Base-by-base conservation (phyloP, 2,888 invertebrate genomes). In the Dasypogon diadema region DNA sequence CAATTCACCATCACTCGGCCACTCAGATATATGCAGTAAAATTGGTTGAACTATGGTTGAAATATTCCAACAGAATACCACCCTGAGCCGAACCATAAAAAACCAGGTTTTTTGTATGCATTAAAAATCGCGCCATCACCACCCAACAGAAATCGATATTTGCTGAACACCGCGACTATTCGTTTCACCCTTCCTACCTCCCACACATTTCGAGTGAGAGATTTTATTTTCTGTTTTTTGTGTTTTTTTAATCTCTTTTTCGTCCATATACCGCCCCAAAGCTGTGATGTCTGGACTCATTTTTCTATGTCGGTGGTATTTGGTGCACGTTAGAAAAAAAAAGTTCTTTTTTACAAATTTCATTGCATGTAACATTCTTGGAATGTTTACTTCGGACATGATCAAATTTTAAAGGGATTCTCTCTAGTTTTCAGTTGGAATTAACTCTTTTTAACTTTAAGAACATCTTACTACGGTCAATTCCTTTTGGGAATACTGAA, bases 121-220 rank as follows among this genome's bases (percentile, higher is more conserved):
- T 70, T 70, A 70, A 70, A 70, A 70, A 70, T 70, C 70, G 70
- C 70, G 54, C 70, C 70, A 70, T 70, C 70, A 30, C 70, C 70
- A 54, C 70, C 70, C 54, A 70, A 22, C 70, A 70, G 54, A 70
- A 70, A 70, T 70, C 70, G 70, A 70, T 70, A 30, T 70, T 70
- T 51, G 51, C 46, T 70, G 70, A 70, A 70, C n/a, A 16, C 22
- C 16, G 12, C n/a, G 24, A 2, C 12, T 14, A 8, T 37, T 37
- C 37, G n/a, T n/a, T n/a, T 21, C 42, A 2, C 21, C 21, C 63
- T 14, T 30, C 16, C 12, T 14, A 18, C 60, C n/a, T 18, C n/a
- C 54, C 70, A n/a, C 16, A 34, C 51, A 54, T 51, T 46, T 46
- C 48, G 26, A 65, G 48, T 22, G 65, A 22, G 24, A 22, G 65